Conservation (phyloP, 2,888 invertebrate genomes). For the Pachymerium ferrugineum region DNA sequence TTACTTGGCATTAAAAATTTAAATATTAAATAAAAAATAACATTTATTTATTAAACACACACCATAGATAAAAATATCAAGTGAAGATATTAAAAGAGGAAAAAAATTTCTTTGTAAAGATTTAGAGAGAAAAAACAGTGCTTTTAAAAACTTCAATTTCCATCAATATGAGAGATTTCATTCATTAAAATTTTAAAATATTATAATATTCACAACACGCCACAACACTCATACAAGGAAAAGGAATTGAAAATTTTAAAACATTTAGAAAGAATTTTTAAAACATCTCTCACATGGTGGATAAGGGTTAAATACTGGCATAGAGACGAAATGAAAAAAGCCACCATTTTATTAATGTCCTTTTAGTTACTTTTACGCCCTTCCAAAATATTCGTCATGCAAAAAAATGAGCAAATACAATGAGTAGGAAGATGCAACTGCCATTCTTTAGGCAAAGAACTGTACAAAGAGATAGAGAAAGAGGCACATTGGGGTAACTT, state of each 20-base stretch:
- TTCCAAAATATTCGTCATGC: background rate
- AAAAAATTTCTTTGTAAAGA: too few species aligned
- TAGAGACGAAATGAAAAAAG: background rate
- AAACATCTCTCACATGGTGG: background rate
- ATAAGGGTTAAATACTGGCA: background rate
- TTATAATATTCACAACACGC: background rate
- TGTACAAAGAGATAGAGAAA: background rate
- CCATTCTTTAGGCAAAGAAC: background rate
- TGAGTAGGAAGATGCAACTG: conserved; percentile 15
- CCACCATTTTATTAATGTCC: background rate
- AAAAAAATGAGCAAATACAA: conserved; percentile 17
- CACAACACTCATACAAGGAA: background rate
- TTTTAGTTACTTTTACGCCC: background rate
- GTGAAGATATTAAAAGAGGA: too few species aligned
- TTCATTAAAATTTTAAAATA: background rate
- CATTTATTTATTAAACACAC: too few species aligned
- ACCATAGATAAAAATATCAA: too few species aligned
- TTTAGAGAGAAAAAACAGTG: too few species aligned
- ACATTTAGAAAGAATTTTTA: background rate
- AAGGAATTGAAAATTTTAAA: background rate
- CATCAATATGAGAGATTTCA: background rate
- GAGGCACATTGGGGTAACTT: conserved; percentile 14
- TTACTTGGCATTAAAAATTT: too few species aligned
- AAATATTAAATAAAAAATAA: too few species aligned
- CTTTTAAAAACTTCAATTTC: too few species aligned